Conservation (phyloP, 2,888 invertebrate genomes). For the Microctonus aethiopoides region DNA sequence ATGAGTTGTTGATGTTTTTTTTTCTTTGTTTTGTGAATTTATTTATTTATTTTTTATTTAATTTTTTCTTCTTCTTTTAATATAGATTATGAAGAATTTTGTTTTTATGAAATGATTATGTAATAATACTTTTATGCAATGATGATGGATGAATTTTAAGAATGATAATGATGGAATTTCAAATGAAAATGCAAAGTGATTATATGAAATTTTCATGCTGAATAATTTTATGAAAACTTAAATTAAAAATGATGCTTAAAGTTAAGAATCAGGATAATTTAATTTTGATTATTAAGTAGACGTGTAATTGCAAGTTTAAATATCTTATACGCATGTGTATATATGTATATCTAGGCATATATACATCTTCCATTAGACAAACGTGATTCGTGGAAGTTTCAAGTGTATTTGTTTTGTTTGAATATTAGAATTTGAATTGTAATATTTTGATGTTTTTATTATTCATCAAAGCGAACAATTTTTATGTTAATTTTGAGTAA, state of each 20-base stretch:
- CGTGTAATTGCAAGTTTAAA: neutral
- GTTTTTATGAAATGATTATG: neutral
- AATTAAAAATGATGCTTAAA: neutral
- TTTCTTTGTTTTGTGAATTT: neutral
- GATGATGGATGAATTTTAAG: neutral
- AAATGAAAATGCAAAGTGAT: too few species aligned
- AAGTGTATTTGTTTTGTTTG: too few species aligned
- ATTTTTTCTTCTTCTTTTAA: neutral
- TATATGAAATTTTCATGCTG: too few species aligned
- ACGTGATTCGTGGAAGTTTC: neutral
- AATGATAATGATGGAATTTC: neutral
- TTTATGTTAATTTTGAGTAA: too few species aligned
- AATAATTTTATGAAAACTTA: neutral
- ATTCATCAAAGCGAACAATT: too few species aligned
- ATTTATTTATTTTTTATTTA: neutral
- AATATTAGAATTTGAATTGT: neutral
- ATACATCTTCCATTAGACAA: too few species aligned
- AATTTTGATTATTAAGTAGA: neutral
- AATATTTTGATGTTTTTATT: neutral
- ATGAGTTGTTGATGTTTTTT: neutral
- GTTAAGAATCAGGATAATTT: neutral
- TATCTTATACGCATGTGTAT: neutral
- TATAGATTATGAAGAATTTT: neutral
- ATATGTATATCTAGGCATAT: too few species aligned
- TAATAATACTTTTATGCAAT: neutral